These are phyloP conservation scores for Cheirogaleus major DNA, from an alignment of 2,797 vertebrate species.

Conservation along the genomic window DNA sequence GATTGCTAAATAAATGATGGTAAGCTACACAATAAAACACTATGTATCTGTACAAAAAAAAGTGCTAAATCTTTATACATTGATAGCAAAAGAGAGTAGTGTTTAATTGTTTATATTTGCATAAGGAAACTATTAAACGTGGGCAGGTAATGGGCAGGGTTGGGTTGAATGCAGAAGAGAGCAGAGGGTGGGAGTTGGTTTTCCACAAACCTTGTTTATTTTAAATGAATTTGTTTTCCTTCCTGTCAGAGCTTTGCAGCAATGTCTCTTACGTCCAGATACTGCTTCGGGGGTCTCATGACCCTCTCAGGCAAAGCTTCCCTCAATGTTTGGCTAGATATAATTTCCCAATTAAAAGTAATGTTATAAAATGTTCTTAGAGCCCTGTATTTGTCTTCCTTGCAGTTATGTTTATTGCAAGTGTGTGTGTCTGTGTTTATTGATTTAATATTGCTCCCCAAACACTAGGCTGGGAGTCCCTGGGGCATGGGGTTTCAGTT, in stretches of 20 bases:
- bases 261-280: fast-evolving
- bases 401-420: no score
- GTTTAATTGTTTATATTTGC: background rate
- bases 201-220: no score
- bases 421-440: background rate
- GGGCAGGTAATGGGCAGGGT: fast-evolving
- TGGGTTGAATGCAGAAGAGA: background rate
- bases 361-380: background rate
- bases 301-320: background rate
- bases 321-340: background rate
- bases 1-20: background rate
- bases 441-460: background rate
- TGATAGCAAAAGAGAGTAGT: fast-evolving
- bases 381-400: background rate
- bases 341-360: no score
- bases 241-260: background rate
- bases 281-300: background rate
- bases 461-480: background rate
- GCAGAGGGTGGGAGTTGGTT: no score
- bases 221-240: no score
- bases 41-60: fast-evolving
- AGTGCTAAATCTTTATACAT: fast-evolving
- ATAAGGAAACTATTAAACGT: background rate
- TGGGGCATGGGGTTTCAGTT: background rate
- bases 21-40: fast-evolving